Base-by-base conservation (phyloP, 2,113 vertebrate genomes). In the Mormyrus lacerda region DNA sequence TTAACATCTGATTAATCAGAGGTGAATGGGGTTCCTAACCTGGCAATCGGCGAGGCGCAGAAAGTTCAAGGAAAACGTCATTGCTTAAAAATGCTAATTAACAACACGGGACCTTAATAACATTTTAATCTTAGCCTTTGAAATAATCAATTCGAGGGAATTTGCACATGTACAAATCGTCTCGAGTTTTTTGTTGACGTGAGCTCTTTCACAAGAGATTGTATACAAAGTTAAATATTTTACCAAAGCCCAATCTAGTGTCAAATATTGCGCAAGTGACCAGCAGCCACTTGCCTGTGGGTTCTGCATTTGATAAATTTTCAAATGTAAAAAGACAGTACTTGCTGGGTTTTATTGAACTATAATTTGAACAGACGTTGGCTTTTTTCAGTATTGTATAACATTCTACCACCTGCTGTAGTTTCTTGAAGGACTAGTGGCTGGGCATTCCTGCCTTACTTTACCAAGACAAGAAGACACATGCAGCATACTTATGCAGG, bases 151-250 rank as follows among this genome's bases (percentile, higher is more conserved):
- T 19, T 42, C 5, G 4, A 39, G 35, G 69, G 69, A 35, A 39
- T 39, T 76, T 76, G 31, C 69, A 31, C 4, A 76, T 76, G 69
- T 35, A 27, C 31, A 39, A 19, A 21, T 21, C 61, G 65, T 24
- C 24, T 3, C 8, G 17, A 35, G 55, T 58, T 88, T 15, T 27
- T 51, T 51, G 9, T 79, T 76, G 45, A 35, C 13, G 65, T 47
- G 69, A 48, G 24, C 27, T 39, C 7, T 88, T 88, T 88, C 88
- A 51, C 65, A 50, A 79, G 42, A 79, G 47, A 76, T 50, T 73
- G 65, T 79, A 69, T 53, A 79, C 69, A 82, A 19, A 50, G 82
- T 84, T 84, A 44, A 84, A 58, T 42, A 61, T 87, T 87, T 87
- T 58, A 44, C 86, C 86, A 3, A 87, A 87, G 21, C 50, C 48